A percentile compares a stretch with the other conserved stretches of the same genome.
Evolutionary conservation across 2,113 vertebrate genomes (phyloP).

Genomic region (Axis porcinus): DNA sequence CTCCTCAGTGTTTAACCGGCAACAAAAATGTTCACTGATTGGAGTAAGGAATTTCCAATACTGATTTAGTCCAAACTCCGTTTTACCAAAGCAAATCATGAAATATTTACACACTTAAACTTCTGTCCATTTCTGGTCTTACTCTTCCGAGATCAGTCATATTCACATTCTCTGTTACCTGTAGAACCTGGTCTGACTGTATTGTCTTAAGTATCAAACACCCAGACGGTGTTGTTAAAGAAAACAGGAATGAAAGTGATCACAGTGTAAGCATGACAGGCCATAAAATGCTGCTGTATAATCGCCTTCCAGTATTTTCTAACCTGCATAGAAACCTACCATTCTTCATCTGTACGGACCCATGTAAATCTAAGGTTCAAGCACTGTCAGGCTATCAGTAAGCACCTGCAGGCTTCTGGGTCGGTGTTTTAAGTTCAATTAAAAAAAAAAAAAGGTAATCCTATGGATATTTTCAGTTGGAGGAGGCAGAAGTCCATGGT

Average conservation of each 20-base stretch:
- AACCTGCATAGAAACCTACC: slow-evolving; percentile 15
- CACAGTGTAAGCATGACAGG: not conserved
- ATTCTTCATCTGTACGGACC: slow-evolving; percentile 35
- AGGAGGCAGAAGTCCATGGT: not conserved
- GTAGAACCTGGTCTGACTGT: not conserved
- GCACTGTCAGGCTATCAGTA: slow-evolving; percentile 9
- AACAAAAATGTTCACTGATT: not conserved
- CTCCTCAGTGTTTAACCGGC: not conserved
- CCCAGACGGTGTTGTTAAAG: not conserved
- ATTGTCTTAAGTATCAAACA: not conserved
- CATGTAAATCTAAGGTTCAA: slow-evolving; percentile 41
- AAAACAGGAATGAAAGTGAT: not conserved
- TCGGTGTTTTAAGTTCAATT: slow-evolving; percentile 28
- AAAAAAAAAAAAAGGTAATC: not conserved
- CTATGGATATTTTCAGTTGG: not conserved
- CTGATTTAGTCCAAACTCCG: not conserved
- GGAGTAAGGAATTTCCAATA: not conserved
- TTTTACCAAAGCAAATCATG: slow-evolving; percentile 11
- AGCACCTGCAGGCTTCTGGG: slow-evolving; percentile 47
- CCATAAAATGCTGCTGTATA: not conserved
- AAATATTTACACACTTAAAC: not conserved
- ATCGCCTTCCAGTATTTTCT: not conserved
- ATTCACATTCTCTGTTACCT: not conserved
- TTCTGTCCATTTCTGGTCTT: not conserved
- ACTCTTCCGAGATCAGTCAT: not conserved